Base-by-base conservation (phyloP, 2,888 invertebrate species). In the Homarus gammarus region DNA sequence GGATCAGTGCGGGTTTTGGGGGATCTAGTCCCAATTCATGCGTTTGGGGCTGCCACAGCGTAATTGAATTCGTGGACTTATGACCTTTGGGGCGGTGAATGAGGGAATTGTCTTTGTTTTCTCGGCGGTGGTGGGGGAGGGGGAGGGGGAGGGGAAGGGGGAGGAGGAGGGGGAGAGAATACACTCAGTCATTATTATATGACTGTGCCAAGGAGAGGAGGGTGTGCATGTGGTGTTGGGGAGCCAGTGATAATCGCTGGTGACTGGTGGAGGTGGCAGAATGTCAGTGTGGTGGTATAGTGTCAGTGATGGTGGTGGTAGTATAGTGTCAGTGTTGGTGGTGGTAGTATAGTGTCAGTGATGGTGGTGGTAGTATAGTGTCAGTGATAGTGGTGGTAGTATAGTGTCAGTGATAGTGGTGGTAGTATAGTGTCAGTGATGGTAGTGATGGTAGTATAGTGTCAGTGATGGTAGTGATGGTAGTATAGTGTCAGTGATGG, bases 61-160 rank as follows among this genome's bases (percentile, higher is more conserved):
- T 84, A 84, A 84, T 83, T 83, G 82, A 83, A 83, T 83, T 83
- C 70, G 70, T 70, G 82, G 82, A 83, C 82, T 83, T 83, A 83
- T 83, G 82, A 83, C 82, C 82, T 83, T 83, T 70, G 84, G 84
- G 40, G 56, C 73, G 51, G 72, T 73, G 73, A 73, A 73, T 72
- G 84, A 84, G 84, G 73, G 84, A 84, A 73, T 64, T 44, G 68
- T 44, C 40, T 68, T 40, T 82, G 64, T 68, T 82, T 64, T 82
- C 40, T 5, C 40, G 12, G 68, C 27, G 44, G 1, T n/a, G 64
- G 36, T 36, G 79, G 36, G 36, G 64, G 64, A 81, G 49, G 36
- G 31, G 51, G 8, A 27, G 61, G 38, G 49, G 49, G 6, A 22
- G 10, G 81, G n/a, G 38, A 79, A 68, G 2, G 68, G 64, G 40